A percentile compares a stretch with the other conserved stretches of the same genome.
Evolutionary conservation across 2,797 vertebrate species (phyloP).

Genomic region (Oceanodroma leucorhoa): DNA sequence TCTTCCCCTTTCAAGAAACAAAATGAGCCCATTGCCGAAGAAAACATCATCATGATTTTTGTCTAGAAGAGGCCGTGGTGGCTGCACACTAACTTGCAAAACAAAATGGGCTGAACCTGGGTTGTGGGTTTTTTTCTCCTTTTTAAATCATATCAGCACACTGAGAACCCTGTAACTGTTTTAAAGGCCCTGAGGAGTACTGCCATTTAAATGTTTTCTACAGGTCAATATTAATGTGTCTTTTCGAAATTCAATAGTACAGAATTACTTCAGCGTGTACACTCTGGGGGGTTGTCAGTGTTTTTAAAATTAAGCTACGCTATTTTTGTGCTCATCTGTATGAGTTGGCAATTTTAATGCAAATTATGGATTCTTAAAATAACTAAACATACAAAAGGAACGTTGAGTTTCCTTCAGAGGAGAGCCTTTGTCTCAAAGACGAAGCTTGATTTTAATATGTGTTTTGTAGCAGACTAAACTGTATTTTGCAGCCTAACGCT

Average conservation of each 20-base stretch:
- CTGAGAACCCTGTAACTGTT: not conserved
- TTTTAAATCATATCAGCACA: not conserved
- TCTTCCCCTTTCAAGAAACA: not conserved
- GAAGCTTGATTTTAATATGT: not conserved
- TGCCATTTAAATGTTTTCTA: not conserved
- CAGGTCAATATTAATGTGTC: not conserved
- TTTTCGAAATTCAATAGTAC: not conserved
- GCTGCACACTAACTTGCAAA: not conserved
- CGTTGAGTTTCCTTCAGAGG: not conserved
- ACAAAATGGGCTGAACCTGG: not conserved
- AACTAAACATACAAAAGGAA: not conserved
- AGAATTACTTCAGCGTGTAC: not conserved
- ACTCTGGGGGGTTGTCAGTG: not conserved
- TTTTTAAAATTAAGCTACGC: conserved; percentile 1
- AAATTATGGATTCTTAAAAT: conserved; percentile 48
- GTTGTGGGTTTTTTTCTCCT: not conserved
- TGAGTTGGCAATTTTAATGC: conserved; percentile 44
- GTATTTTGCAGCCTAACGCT: not conserved
- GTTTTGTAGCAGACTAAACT: not conserved
- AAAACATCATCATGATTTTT: not conserved
- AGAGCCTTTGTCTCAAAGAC: not conserved
- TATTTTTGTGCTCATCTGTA: conserved; percentile 29
- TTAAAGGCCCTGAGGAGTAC: not conserved
- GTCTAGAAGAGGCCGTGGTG: not conserved
- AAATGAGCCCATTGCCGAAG: not conserved